These are phyloP conservation scores for Electrona antarctica DNA, from an alignment of 2,113 vertebrate species.

Conservation along the genomic window DNA sequence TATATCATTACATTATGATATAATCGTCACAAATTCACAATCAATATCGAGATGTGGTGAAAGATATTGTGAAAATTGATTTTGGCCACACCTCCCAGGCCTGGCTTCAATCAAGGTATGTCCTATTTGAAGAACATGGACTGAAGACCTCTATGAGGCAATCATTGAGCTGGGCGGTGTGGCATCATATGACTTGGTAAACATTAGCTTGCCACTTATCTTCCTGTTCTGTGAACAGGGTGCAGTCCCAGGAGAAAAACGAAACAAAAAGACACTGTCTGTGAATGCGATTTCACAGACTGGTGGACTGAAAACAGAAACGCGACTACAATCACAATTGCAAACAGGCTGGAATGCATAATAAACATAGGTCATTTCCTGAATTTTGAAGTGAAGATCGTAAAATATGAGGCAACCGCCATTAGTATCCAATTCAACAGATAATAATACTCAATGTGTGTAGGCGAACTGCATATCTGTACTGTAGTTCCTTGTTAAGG, in stretches of 20 bases:
- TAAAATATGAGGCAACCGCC: neutral
- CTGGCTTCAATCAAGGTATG: neutral
- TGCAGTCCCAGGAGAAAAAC: too few relatives aligned
- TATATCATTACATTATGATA: too few relatives aligned
- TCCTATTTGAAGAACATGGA: neutral
- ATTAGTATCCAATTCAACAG: neutral
- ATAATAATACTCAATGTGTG: neutral
- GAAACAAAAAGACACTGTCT: neutral
- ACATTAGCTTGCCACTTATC: conserved; percentile 29
- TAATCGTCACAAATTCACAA: too few relatives aligned
- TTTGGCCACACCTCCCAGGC: neutral
- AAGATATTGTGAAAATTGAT: too few relatives aligned
- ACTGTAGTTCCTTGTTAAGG: conserved; percentile 27
- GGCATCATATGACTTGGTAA: conserved; percentile 45
- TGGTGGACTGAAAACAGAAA: neutral
- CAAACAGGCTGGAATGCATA: neutral
- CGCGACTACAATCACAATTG: neutral
- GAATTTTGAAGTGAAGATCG: neutral
- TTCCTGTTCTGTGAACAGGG: neutral
- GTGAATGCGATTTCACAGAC: neutral
- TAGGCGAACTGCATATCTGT: conserved; percentile 14
- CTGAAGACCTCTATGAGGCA: neutral
- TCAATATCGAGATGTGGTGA: too few relatives aligned
- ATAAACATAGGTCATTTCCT: neutral
- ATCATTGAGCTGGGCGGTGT: neutral